phyloP scores from a whole-genome alignment of 37 sponge, comb jelly and placozoan species.

The Cladorhizidae sp. region DNA sequence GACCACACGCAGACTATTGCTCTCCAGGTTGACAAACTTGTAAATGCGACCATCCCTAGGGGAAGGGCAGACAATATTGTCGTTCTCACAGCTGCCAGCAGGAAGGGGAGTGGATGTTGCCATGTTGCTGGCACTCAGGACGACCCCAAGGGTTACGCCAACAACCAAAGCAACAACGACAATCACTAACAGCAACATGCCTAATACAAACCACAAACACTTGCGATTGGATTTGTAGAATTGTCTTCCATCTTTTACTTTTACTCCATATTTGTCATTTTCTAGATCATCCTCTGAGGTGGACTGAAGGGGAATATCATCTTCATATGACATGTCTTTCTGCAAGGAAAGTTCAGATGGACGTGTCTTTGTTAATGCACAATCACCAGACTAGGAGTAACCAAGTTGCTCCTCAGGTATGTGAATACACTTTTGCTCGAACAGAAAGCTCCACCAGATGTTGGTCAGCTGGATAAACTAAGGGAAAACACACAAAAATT shows the following conservation, averaged over 20 bases:
- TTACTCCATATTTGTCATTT: slow-evolving; percentile 11
- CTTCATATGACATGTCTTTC: slow-evolving; percentile 52
- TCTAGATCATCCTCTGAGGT: slow-evolving; percentile 40
- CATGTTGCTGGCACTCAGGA: not conserved
- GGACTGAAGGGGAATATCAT: slow-evolving; percentile 55
- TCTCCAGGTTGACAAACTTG: slow-evolving; percentile 34
- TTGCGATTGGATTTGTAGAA: not conserved
- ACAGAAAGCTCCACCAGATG: no score
- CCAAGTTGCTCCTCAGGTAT: no score
- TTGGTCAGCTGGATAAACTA: no score
- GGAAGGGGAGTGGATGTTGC: slow-evolving; percentile 17
- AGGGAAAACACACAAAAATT: no score
- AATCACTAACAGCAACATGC: slow-evolving; percentile 5
- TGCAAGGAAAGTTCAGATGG: no score
- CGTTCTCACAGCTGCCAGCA: not conserved
- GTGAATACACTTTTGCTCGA: no score
- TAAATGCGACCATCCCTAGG: slow-evolving; percentile 45
- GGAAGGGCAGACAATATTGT: slow-evolving; percentile 2
- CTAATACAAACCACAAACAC: not conserved
- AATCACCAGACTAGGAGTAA: no score
- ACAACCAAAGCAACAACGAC: not conserved
- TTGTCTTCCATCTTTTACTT: not conserved
- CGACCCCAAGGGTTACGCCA: slow-evolving; percentile 5
- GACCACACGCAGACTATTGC: slow-evolving; percentile 72
- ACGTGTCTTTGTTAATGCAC: no score